These are phyloP conservation scores for Ciconia maguari DNA, from an alignment of 2,113 vertebrate genomes.

Conservation along the genomic window DNA sequence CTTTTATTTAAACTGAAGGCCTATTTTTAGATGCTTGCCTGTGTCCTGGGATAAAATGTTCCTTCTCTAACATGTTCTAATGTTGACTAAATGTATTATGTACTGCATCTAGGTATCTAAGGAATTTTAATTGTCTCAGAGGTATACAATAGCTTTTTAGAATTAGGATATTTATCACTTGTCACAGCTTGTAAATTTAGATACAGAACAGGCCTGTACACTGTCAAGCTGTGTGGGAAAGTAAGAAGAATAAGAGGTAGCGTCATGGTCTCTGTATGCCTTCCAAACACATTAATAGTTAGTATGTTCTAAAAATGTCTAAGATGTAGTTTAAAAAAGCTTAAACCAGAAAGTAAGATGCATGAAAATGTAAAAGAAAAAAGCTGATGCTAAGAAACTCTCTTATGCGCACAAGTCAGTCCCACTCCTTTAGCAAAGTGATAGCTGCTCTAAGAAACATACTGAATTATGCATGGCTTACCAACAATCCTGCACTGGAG, in stretches of 20 bases:
- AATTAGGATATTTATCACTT: slow-evolving; percentile 65
- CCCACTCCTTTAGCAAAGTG: neutral
- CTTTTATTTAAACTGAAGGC: slow-evolving; percentile 22
- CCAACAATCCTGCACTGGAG: neutral
- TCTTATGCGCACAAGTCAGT: neutral
- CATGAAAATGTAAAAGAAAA: neutral
- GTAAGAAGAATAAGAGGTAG: slow-evolving; percentile 15
- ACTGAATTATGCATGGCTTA: neutral
- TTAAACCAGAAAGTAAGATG: neutral
- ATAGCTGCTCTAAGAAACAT: neutral
- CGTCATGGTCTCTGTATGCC: slow-evolving; percentile 31
- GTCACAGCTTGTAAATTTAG: slow-evolving; percentile 55
- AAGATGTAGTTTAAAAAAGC: neutral
- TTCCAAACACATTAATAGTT: slow-evolving; percentile 10
- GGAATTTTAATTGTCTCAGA: slow-evolving; percentile 64
- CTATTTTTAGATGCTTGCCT: slow-evolving; percentile 55
- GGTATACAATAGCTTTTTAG: slow-evolving; percentile 53
- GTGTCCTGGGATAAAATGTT: slow-evolving; percentile 35
- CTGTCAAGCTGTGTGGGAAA: slow-evolving; percentile 50
- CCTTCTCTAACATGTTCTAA: slow-evolving; percentile 43
- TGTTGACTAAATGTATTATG: slow-evolving; percentile 57
- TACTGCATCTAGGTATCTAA: slow-evolving; percentile 57
- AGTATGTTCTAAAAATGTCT: neutral
- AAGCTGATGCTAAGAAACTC: neutral
- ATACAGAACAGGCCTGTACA: slow-evolving; percentile 53